These are phyloP conservation scores for Pyrochroa serraticornis DNA, from an alignment of 2,888 invertebrate genomes.

Conservation along the genomic window DNA sequence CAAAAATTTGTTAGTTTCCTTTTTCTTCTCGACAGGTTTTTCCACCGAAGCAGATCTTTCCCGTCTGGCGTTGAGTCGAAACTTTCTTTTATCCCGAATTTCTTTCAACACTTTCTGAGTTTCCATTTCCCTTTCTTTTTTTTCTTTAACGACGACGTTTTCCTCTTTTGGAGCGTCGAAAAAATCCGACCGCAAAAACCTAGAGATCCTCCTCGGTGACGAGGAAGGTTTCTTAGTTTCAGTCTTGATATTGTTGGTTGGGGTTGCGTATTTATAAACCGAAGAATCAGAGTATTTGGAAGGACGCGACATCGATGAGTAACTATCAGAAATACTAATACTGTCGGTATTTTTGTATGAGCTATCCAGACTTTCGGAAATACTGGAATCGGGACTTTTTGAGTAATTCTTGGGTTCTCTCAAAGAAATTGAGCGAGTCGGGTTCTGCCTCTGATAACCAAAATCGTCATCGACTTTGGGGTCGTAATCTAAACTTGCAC, in stretches of 20 bases:
- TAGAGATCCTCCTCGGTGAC: constrained; percentile 65
- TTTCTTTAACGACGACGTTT: constrained; percentile 67
- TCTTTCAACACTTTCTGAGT: constrained; percentile 72
- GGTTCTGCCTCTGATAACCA: constrained; percentile 39
- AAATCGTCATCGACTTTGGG: constrained; percentile 40
- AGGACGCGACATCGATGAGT: constrained; percentile 26
- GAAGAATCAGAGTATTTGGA: constrained; percentile 46
- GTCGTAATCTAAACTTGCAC: constrained; percentile 42
- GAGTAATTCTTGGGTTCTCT: constrained; percentile 43
- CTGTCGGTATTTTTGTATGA: constrained; percentile 35
- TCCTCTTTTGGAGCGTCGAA: constrained; percentile 73
- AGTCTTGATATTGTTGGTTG: constrained; percentile 45
- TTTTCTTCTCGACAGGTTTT: constrained; percentile 19
- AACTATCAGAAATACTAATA: constrained; percentile 25
- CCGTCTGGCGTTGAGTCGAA: constrained; percentile 45
- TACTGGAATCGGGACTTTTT: constrained; percentile 51
- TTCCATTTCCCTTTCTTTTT: constrained; percentile 70
- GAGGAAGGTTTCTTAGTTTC: constrained; percentile 43
- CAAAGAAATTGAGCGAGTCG: constrained; percentile 42
- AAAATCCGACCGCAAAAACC: constrained; percentile 80
- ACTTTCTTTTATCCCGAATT: constrained; percentile 66
- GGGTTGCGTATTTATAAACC: constrained; percentile 43
- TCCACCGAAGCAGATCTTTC: constrained; percentile 50
- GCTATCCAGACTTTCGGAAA: constrained; percentile 44
- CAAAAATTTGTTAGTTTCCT: constrained; percentile 20